Evolutionary conservation across 2,888 invertebrate genomes (phyloP), one percentile per base, ranked within the genome.

Genomic region (Digitonthophagus gazella): DNA sequence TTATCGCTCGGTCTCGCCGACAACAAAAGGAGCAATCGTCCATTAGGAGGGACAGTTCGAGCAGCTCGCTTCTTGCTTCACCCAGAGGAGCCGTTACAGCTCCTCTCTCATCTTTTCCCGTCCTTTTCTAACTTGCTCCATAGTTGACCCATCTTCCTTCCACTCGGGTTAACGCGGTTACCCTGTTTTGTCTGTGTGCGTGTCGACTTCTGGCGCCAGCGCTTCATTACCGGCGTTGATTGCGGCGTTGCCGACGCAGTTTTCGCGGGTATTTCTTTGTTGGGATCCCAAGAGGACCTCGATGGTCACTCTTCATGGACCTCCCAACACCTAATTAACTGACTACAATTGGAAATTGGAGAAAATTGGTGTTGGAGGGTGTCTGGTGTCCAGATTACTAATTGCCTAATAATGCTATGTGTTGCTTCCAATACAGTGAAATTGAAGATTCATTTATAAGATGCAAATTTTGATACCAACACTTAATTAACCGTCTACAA

Each of bases 221-320:
- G 79, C 81, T 82, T 82, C 82, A 82, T 82, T 82, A 82, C 79
- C 76, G 28, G 78, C 78, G 77, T 79, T 81, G 81, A 81, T 81
- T 81, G 78, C 80, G 78, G 78, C 18, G 18, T 19, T 20, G 61
- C 19, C 20, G 18, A 15, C 61, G 18, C 19, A 61, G 61, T 61
- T 61, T 61, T 61, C 61, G 61, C 61, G 61, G 61, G 61, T 61
- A 15, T 19, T 20, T 61, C 20, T 61, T 18, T 61, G 19, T 61
- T 19, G n/a, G 19, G 61, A 16, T 61, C 61, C 28, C 8, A 44
- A 44, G 28, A 44, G 28, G 28, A 44, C 28, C 28, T 44, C 28
- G 28, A 44, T 44, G 28, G 28, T 44, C 28, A 44, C 28, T 44
- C 28, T 44, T 44, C 28, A 44, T 44, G 28, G 28, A 11, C 8